A percentile compares a stretch with the other conserved stretches of the same genome.
phyloP scores from a whole-genome alignment of 2,113 vertebrate genomes.

The Mesocricetus auratus region DNA sequence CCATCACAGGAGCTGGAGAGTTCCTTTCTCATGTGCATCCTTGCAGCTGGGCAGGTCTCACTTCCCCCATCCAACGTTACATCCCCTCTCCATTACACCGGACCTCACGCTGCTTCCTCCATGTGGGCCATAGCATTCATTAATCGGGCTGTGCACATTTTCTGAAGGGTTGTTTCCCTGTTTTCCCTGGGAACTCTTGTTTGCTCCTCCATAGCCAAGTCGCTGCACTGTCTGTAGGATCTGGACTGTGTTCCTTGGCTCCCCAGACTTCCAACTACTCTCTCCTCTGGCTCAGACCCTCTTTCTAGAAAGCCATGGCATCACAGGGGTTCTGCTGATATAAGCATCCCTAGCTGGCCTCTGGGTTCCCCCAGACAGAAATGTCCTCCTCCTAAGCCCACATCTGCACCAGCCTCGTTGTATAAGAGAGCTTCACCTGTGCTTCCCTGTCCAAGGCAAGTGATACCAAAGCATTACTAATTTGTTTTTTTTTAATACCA shows the following conservation, averaged over 20 bases:
- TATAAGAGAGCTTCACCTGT: rapidly evolving
- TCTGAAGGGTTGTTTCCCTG: too few species aligned
- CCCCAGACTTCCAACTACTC: rapidly evolving
- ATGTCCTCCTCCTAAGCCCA: background rate
- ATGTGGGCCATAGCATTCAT: rapidly evolving
- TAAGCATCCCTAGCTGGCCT: too few species aligned
- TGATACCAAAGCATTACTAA: background rate
- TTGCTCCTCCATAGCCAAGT: rapidly evolving
- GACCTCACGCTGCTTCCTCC: rapidly evolving
- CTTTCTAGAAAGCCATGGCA: too few species aligned
- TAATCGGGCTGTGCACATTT: rapidly evolving
- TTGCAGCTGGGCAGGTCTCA: background rate
- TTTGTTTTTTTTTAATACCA: background rate
- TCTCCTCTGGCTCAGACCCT: background rate
- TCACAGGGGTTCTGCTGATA: too few species aligned
- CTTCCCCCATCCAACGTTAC: background rate
- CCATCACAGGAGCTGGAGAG: background rate
- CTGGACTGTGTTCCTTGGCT: rapidly evolving
- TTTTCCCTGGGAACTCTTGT: background rate
- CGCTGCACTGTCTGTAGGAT: background rate
- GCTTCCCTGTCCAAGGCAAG: background rate
- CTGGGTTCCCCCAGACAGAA: background rate
- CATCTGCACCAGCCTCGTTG: background rate
- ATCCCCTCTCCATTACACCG: background rate
- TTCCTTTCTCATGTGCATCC: too few species aligned